Evolutionary conservation across 92 coral and sea anemone species (phyloP).

Genomic region (Phymanthus crucifer): DNA sequence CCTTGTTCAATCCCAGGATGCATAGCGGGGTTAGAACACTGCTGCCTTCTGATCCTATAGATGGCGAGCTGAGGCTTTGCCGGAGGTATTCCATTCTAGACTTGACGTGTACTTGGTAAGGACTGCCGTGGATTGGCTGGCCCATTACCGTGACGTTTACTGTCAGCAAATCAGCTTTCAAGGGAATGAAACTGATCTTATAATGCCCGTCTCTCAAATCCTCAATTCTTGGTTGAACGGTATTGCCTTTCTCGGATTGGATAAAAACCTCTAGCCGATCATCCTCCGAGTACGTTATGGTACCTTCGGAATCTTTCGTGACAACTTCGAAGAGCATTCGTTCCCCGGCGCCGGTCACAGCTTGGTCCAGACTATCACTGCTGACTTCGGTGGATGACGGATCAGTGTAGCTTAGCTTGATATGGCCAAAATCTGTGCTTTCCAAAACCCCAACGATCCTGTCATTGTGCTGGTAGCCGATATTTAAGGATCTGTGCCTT

Average conservation of each 20-base stretch:
- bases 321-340: conserved; percentile 63
- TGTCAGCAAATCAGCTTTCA: conserved; percentile 65
- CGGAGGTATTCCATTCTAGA: conserved; percentile 52
- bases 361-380: conserved; percentile 24
- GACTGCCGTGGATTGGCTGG: conserved; percentile 60
- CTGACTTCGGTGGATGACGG: conserved; percentile 41
- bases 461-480: conserved; percentile 68
- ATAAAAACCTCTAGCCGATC: conserved; percentile 57
- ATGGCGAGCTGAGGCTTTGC: conserved; percentile 32
- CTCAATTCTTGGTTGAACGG: conserved; percentile 52
- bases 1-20: conserved; percentile 21
- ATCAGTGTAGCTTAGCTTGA: conserved; percentile 67
- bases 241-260: conserved; percentile 54
- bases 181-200: conserved; percentile 69
- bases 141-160: conserved; percentile 69
- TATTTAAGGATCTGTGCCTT: conserved; percentile 27
- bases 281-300: conserved; percentile 65
- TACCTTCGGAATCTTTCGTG: conserved; percentile 76
- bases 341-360: conserved; percentile 57
- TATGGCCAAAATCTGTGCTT: conserved; percentile 60
- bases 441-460: conserved; percentile 43
- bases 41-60: conserved; percentile 20
- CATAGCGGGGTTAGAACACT: conserved; percentile 55
- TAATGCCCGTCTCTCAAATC: conserved; percentile 74
- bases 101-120: conserved; percentile 57